phyloP scores from a whole-genome alignment of 2,797 vertebrate genomes.

The Allobates femoralis region DNA sequence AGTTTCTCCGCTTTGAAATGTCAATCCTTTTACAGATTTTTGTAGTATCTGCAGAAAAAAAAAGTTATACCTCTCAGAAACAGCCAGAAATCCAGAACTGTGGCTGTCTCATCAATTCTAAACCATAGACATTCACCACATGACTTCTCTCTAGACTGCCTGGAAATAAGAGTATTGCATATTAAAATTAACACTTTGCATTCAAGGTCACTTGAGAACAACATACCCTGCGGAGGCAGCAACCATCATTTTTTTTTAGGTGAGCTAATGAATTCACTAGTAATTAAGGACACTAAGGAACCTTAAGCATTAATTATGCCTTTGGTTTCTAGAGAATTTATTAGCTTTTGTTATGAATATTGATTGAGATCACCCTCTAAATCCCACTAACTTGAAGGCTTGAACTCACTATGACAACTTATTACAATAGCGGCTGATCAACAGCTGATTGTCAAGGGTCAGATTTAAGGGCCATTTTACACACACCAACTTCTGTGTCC shows the following conservation, averaged over 20 bases:
- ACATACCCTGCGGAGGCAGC: background rate
- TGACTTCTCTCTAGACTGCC: constrained; percentile 16
- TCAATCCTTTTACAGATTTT: constrained; percentile 59
- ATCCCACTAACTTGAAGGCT: background rate
- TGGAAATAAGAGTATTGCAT: constrained; percentile 27
- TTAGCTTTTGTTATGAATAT: constrained; percentile 10
- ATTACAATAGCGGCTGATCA: background rate
- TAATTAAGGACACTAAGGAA: background rate
- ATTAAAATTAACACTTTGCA: constrained; percentile 18
- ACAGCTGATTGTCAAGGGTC: background rate
- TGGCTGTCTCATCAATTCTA: constrained; percentile 39
- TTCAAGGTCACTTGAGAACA: background rate
- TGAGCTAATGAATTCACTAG: background rate
- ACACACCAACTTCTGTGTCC: no score
- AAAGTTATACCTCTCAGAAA: constrained; percentile 43
- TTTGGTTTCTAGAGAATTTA: background rate
- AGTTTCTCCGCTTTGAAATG: constrained; percentile 50
- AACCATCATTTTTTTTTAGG: constrained; percentile 1
- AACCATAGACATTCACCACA: constrained; percentile 38
- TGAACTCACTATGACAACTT: background rate
- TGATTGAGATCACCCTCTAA: background rate
- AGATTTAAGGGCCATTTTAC: no score
- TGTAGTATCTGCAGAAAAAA: constrained; percentile 54
- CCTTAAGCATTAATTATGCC: background rate
- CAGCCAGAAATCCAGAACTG: constrained; percentile 38